These are phyloP conservation scores for Nephila pilipes DNA, from an alignment of 1,140 invertebrate genomes.

Conservation along the genomic window DNA sequence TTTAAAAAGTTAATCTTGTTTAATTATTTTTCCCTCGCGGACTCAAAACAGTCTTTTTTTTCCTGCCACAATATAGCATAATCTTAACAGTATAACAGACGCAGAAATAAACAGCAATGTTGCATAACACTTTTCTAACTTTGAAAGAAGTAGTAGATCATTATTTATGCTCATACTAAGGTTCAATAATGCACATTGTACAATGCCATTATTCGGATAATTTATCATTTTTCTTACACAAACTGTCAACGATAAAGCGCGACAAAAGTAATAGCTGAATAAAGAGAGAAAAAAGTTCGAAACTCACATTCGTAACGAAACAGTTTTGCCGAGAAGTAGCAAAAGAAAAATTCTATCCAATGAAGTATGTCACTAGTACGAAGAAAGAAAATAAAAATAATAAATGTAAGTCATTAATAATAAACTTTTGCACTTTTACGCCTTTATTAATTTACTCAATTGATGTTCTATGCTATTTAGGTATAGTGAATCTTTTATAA, in stretches of 20 bases:
- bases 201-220: neutral
- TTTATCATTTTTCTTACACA: neutral
- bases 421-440: constrained; percentile 46
- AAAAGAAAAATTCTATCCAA: neutral
- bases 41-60: too few species aligned
- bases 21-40: too few species aligned
- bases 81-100: too few species aligned
- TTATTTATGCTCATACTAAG: neutral
- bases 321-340: neutral
- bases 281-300: neutral
- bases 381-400: neutral
- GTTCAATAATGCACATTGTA: neutral
- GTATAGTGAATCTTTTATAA: neutral
- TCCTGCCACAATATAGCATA: too few species aligned
- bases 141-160: too few species aligned
- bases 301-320: neutral
- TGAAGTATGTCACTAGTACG: neutral
- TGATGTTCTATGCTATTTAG: neutral
- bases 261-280: neutral
- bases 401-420: constrained; percentile 34
- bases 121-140: too few species aligned
- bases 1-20: too few species aligned
- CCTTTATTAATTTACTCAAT: constrained; percentile 34
- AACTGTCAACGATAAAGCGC: neutral
- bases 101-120: too few species aligned